A percentile compares a stretch with the other conserved stretches of the same genome.
Conservation (phyloP, 2,888 invertebrate species). For the Drosophila quinaria region DNA sequence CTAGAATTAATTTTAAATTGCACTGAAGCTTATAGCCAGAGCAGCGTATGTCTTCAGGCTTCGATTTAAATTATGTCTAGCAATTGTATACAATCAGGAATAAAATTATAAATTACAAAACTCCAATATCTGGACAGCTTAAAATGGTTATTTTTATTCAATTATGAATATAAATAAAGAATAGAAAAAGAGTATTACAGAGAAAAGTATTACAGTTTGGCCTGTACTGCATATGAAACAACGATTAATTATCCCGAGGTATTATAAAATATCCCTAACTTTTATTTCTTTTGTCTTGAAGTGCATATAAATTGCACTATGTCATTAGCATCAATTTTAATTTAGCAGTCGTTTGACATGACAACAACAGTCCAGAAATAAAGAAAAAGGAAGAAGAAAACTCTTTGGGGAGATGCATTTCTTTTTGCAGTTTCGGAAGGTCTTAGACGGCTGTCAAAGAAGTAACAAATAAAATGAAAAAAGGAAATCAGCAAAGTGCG, state of each 20-base stretch:
- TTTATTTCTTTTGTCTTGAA: not conserved
- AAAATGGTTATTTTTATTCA: no score
- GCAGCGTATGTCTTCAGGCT: no score
- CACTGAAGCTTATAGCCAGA: no score
- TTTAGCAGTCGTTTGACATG: slow-evolving; percentile 59
- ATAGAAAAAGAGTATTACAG: no score
- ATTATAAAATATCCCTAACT: not conserved
- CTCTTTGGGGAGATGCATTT: slow-evolving; percentile 37
- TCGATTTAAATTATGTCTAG: no score
- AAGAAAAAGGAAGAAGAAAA: slow-evolving; percentile 19
- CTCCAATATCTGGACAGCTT: no score
- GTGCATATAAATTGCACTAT: slow-evolving; percentile 19
- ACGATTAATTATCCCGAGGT: not conserved
- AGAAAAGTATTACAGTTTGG: no score
- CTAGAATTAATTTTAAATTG: no score
- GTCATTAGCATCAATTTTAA: slow-evolving; percentile 59
- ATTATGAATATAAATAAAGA: no score
- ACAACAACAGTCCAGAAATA: slow-evolving; percentile 30
- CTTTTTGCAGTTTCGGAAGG: slow-evolving; percentile 24
- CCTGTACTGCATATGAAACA: not conserved
- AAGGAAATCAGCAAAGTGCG: slow-evolving; percentile 60
- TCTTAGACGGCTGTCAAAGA: slow-evolving; percentile 58
- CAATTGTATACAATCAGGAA: no score
- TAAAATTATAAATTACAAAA: no score
- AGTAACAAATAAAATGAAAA: slow-evolving; percentile 58